Base-by-base conservation (phyloP, 2,113 vertebrate species). In the Sander lucioperca region DNA sequence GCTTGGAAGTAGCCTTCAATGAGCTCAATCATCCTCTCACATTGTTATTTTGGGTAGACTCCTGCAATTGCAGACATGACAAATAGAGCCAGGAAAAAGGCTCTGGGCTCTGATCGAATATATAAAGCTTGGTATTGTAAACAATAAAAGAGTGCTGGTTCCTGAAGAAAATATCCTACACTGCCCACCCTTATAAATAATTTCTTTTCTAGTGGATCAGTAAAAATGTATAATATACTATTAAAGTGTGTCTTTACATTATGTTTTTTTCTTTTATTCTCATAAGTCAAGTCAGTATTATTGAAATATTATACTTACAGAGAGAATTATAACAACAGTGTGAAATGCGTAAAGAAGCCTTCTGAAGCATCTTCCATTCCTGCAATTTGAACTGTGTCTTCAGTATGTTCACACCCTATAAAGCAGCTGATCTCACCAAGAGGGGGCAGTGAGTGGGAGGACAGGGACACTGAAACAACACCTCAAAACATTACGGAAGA, bases 371-470 rank as follows among this genome's bases (percentile, higher is more conserved):
- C 9, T 16, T 33, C 3, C 1, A 36, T 10, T 30, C 19, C 12
- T 56, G 15, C 33, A n/a, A 36, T 8, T 43, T 39, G 5, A 5
- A 54, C 11, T 54, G 33, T 9, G 15, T 2, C 50, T 27, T 13
- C 76, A 43, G 47, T 14, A 7, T 53, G 30, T 47, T 61, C 5
- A 25, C 56, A 47, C 48, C 6, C 7, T 12, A 2, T 36, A 18
- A 75, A 58, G n/a, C 9, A 53, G 39, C 54, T 45, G 48, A 39
- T 73, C 21, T 54, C 51, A 27, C 27, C 79, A 74, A 88, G 89
- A 86, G 88, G 88, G 84, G 76, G 84, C 82, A 85, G 69, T 73
- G 58, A 73, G 70, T 14, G 39, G 30, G 27, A 18, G 23, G 61
- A 43, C 65, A 21, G 54, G 50, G 57, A 50, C 23, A 16, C 16